Conservation (phyloP, 2,888 invertebrate species). For the Metellina segmentata region DNA sequence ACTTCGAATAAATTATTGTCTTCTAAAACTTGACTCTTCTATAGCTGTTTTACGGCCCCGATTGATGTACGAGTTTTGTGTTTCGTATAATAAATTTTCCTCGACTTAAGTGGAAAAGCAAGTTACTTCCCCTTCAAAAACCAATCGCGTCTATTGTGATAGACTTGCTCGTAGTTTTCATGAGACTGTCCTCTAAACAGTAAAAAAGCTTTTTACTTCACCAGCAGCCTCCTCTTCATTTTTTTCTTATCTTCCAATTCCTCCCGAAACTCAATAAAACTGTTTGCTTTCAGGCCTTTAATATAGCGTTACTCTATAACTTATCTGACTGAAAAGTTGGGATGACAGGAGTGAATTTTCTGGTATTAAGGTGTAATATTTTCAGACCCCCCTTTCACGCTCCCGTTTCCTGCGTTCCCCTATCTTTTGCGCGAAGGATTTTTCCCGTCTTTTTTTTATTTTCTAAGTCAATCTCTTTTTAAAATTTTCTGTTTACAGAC, state of each 20-base stretch:
- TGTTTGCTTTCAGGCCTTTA: conserved; percentile 59
- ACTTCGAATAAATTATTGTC: too few species aligned
- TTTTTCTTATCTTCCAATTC: not conserved
- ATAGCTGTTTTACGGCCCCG: not conserved
- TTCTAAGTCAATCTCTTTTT: conserved; percentile 8
- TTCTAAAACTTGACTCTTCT: too few species aligned
- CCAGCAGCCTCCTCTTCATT: not conserved
- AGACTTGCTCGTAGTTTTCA: not conserved
- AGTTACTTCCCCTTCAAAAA: not conserved
- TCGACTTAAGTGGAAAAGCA: not conserved
- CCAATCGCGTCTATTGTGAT: not conserved
- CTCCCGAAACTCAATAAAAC: conserved; percentile 57
- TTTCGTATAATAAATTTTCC: not conserved
- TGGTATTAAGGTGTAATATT: conserved; percentile 49
- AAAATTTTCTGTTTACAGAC: not conserved
- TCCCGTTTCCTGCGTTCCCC: not conserved
- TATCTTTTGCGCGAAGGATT: conserved; percentile 3
- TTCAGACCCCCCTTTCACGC: not conserved
- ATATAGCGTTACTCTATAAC: conserved; percentile 49
- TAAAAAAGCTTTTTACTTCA: not conserved
- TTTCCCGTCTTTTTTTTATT: not conserved
- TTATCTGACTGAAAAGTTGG: conserved; percentile 40
- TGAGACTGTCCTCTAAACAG: not conserved
- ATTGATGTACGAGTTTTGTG: not conserved
- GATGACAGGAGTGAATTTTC: conserved; percentile 53